Base-by-base conservation (phyloP, 2,797 vertebrate species). In the Salarias fasciatus region DNA sequence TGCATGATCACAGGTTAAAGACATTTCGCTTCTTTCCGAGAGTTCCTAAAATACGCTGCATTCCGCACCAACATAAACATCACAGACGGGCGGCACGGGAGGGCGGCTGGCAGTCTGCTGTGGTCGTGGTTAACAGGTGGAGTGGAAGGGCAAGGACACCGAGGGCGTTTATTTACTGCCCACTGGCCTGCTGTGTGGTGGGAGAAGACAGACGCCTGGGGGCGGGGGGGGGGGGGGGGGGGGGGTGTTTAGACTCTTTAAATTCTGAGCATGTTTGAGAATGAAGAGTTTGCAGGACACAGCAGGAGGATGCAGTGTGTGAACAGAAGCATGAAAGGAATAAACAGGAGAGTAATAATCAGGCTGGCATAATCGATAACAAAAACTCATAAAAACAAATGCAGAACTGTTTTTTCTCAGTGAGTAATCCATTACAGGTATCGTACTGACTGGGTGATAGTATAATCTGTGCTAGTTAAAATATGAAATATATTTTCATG, bases 41-140 rank as follows among this genome's bases (percentile, higher is more conserved):
- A 9, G 12, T 63, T 69, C 56, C 35, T 51, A 12, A 72, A 62
- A 63, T 65, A 52, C 50, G 57, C 41, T 36, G 53, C 62, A 75
- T 77, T 75, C 69, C 68, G 59, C 44, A 47, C 51, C 58, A 77
- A 79, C 53, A 80, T 69, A 87, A 75, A 79, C 79, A 85, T 67
- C 53, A 18, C 61, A 62, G 53, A 72, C 62, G 68, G 61, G 57
- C 36, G 1, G 60, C 70, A 80, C 43, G 28, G 33, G 51, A 63
- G 56, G 53, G 63, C 33, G 29, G 50, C 72, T 68, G 68, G 40
- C 38, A 40, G 67, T 80, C 81, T 67, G n/a, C 55, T 48, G 72
- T 43, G 58, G 68, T 29, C 5, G 41, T 42, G 48, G 69, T 48
- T 35, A 85, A 84, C 84, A 86, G 87, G 86, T 88, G 83, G 69